Evolutionary conservation across 2,113 vertebrate genomes (phyloP).

Genomic region (Coryphaenoides rupestris): DNA sequence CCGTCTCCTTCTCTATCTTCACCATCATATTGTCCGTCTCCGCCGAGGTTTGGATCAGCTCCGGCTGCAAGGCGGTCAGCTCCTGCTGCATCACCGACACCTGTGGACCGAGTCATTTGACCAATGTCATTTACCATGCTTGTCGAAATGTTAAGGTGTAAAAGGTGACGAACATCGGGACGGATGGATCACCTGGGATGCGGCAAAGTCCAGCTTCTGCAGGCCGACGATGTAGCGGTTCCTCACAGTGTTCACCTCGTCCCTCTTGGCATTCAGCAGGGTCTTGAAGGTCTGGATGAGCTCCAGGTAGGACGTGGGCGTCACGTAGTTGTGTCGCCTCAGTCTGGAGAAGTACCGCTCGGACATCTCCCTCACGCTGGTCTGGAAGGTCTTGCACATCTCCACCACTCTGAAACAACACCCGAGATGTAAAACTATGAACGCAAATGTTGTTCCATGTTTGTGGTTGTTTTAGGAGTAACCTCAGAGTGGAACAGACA

Average conservation of each 20-base stretch:
- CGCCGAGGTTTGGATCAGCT: conserved; percentile 83
- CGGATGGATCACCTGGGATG: conserved; percentile 76
- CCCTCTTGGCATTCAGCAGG: conserved; percentile 79
- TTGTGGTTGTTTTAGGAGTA: background rate
- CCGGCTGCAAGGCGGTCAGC: conserved; percentile 86
- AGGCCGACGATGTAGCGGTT: conserved; percentile 84
- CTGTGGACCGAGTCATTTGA: conserved; percentile 51
- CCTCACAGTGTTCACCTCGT: conserved; percentile 78
- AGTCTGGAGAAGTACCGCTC: conserved; percentile 74
- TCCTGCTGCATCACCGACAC: conserved; percentile 87
- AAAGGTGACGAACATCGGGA: background rate
- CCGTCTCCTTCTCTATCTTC: conserved; percentile 83
- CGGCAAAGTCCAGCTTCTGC: conserved; percentile 86
- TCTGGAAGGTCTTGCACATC: conserved; percentile 91
- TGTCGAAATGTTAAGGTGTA: background rate
- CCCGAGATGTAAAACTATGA: conserved; percentile 1
- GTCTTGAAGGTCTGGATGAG: conserved; percentile 90
- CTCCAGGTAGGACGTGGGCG: conserved; percentile 90
- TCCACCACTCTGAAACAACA: conserved; percentile 82
- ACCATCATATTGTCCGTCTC: conserved; percentile 89
- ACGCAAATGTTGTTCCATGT: background rate
- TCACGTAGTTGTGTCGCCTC: conserved; percentile 88
- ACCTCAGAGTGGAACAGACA: background rate
- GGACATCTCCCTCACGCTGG: conserved; percentile 78
- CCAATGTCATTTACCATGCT: background rate